Evolutionary conservation across 2,888 invertebrate species (phyloP).

Genomic region (Agrotis clavis): DNA sequence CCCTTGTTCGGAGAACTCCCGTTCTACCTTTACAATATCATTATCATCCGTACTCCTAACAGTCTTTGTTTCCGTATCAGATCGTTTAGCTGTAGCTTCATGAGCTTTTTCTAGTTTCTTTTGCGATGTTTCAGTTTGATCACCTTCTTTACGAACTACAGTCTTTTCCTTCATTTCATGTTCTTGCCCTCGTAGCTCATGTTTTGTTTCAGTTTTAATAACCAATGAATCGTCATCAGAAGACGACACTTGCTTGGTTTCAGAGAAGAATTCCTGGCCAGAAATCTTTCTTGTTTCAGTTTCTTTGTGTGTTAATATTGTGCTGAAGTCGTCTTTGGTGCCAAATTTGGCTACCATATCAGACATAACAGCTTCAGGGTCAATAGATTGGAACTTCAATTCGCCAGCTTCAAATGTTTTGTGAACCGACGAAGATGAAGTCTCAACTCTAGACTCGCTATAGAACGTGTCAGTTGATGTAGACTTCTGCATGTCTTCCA

Average conservation of each 20-base stretch:
- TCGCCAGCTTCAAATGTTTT: conserved; percentile 82
- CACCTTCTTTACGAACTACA: conserved; percentile 84
- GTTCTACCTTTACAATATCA: conserved; percentile 83
- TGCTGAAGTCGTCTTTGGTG: conserved; percentile 79
- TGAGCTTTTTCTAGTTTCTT: conserved; percentile 90
- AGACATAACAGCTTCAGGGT: conserved; percentile 85
- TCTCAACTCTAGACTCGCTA: conserved; percentile 84
- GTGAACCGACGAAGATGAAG: conserved; percentile 86
- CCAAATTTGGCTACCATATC: conserved; percentile 86
- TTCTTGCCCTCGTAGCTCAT: conserved; percentile 87
- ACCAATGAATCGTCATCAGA: conserved; percentile 88
- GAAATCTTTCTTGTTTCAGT: conserved; percentile 88
- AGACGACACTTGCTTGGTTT: conserved; percentile 88
- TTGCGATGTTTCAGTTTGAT: conserved; percentile 88
- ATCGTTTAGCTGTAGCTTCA: conserved; percentile 87
- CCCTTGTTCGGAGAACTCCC: conserved; percentile 87
- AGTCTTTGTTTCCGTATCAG: conserved; percentile 88
- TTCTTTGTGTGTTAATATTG: conserved; percentile 89
- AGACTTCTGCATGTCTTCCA: conserved; percentile 85
- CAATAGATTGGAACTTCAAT: conserved; percentile 83
- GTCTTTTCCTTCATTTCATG: conserved; percentile 89
- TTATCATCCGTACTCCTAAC: conserved; percentile 86
- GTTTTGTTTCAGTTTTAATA: conserved; percentile 88
- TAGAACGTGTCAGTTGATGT: conserved; percentile 84
- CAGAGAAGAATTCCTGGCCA: conserved; percentile 87